Conservation (phyloP, 2,797 vertebrate species). For the Melanotaenia maccullochi region DNA sequence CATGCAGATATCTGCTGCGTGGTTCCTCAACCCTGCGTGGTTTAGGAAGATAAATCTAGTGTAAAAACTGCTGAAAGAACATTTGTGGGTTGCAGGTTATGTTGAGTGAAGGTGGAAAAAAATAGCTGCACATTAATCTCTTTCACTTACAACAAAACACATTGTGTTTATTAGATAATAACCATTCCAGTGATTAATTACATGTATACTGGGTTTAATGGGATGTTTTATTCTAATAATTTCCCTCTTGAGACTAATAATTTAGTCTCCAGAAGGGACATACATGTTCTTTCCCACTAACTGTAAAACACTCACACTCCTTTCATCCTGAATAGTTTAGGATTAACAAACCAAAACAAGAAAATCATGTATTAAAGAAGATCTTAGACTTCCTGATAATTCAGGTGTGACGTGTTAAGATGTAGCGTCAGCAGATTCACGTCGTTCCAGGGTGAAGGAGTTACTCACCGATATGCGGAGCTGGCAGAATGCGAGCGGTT, state of each 20-base stretch:
- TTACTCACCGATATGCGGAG: conserved; percentile 94
- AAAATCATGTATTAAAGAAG: not conserved
- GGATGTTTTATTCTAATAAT: not conserved
- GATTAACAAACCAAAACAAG: not conserved
- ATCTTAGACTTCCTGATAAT: not conserved
- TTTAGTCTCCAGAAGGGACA: not conserved
- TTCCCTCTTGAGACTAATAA: not conserved
- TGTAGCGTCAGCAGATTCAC: not conserved
- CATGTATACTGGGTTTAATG: not conserved
- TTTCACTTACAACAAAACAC: not conserved
- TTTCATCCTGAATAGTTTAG: not conserved
- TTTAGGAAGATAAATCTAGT: conserved; percentile 11
- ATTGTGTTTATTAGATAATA: not conserved
- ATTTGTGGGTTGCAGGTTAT: not conserved
- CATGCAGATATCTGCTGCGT: not conserved
- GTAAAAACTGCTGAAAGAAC: conserved; percentile 1
- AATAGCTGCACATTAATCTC: not conserved
- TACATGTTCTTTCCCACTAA: not conserved
- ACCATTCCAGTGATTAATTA: not conserved
- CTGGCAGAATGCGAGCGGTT: conserved; percentile 91
- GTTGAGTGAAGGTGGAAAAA: conserved; percentile 10
- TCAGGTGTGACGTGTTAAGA: not conserved
- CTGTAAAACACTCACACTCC: not conserved
- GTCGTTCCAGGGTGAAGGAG: not conserved
- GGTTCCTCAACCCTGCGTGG: not conserved